Evolutionary conservation across 2,888 invertebrate species (phyloP).

Genomic region (Epinotia demarniana): DNA sequence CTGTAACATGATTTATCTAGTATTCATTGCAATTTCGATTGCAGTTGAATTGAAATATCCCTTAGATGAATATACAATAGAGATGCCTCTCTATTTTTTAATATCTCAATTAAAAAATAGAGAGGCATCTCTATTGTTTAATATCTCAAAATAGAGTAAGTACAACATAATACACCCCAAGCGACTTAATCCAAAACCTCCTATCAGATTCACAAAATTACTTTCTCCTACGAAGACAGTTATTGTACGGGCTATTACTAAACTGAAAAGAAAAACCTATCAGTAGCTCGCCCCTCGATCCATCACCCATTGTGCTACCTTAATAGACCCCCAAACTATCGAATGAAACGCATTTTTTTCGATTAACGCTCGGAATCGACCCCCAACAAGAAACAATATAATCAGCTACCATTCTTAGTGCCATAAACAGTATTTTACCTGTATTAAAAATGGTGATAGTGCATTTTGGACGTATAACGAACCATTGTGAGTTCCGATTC

Average conservation of each 20-base stretch:
- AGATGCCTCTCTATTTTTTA: not conserved
- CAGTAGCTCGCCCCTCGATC: conserved; percentile 58
- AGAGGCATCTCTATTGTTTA: not conserved
- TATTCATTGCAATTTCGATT: not conserved
- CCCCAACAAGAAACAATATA: conserved; percentile 81
- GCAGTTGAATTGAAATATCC: not conserved
- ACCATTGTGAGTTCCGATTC: conserved; percentile 81
- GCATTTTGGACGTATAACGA: conserved; percentile 76
- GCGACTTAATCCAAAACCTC: conserved; percentile 25
- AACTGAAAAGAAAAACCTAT: conserved; percentile 47
- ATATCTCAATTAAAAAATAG: conserved; percentile 7
- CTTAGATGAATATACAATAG: too few species aligned
- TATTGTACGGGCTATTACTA: conserved; percentile 39
- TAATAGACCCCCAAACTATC: conserved; percentile 71
- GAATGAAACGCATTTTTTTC: conserved; percentile 78
- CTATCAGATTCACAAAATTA: conserved; percentile 30
- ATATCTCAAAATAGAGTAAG: not conserved
- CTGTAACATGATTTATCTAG: not conserved
- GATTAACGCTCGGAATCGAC: conserved; percentile 80
- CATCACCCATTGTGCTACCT: conserved; percentile 69
- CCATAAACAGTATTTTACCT: conserved; percentile 45
- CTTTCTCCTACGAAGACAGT: conserved; percentile 33
- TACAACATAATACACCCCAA: not conserved
- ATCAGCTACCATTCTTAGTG: conserved; percentile 77
- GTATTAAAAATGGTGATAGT: conserved; percentile 81